Conservation (phyloP, 1,140 invertebrate species). For the Lucilia sericata region DNA sequence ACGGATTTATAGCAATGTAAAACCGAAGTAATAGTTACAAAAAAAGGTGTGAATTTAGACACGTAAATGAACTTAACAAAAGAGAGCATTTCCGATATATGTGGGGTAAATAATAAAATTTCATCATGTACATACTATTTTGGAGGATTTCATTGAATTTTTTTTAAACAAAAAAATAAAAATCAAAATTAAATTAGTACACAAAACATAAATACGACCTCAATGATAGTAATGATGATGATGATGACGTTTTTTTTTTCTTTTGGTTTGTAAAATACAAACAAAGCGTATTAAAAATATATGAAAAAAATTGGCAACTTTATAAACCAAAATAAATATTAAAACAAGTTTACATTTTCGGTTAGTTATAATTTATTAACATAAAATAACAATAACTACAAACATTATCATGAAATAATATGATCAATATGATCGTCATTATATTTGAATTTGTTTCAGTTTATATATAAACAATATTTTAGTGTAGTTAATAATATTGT, state of each 20-base stretch:
- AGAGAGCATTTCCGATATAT: neutral
- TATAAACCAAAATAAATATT: neutral
- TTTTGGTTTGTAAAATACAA: neutral
- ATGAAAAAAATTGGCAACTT: neutral
- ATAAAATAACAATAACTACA: too few relatives aligned
- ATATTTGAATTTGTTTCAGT: too few relatives aligned
- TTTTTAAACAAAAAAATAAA: neutral
- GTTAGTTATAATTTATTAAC: neutral
- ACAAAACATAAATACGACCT: neutral
- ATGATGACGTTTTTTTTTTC: neutral
- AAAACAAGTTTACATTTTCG: neutral
- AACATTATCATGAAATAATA: neutral
- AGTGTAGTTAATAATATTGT: too few relatives aligned
- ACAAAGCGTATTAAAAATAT: too few relatives aligned
- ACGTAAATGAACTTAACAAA: neutral
- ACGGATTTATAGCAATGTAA: neutral
- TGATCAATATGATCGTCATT: neutral
- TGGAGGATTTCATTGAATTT: neutral
- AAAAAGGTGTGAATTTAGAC: constrained; percentile 12
- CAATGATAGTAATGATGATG: neutral
- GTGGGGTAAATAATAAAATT: neutral
- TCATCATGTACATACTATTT: neutral
- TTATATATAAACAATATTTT: too few relatives aligned
- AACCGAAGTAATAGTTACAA: neutral
- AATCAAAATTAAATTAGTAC: neutral